Percentiles rank a stretch among this genome's conserved stretches.
These are phyloP conservation scores for Coreius guichenoti DNA, from an alignment of 2,797 vertebrate genomes.

Conservation along the genomic window DNA sequence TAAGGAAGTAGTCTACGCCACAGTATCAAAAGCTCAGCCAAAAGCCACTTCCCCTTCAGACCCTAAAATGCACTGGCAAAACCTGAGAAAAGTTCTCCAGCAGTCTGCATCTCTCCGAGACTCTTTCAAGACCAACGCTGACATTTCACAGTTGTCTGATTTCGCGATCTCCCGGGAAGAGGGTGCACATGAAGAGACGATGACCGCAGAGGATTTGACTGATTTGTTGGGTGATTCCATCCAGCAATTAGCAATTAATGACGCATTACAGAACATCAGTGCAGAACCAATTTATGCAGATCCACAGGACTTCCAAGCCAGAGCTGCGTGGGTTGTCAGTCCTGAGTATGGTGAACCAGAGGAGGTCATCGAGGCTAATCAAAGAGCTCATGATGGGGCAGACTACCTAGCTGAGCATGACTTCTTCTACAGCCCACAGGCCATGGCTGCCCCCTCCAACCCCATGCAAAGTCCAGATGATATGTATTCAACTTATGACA, in stretches of 20 bases:
- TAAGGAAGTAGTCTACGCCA: constrained; percentile 54
- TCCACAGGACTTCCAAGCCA: constrained; percentile 27
- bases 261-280: background rate
- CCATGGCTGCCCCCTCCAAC: background rate
- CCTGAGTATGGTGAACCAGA: constrained; percentile 30
- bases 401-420: background rate
- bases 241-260: constrained; percentile 32
- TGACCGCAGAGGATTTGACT: background rate
- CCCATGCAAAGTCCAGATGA: constrained; percentile 9
- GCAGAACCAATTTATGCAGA: constrained; percentile 52
- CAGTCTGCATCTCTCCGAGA: background rate
- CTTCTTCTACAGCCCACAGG: background rate
- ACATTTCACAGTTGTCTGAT: background rate
- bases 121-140: background rate
- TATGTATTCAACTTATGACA: constrained; percentile 28
- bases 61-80: constrained; percentile 35
- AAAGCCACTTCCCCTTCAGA: constrained; percentile 16
- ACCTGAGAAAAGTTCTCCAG: constrained; percentile 12
- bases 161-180: background rate
- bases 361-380: constrained; percentile 26
- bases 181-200: background rate
- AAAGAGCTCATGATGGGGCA: constrained; percentile 5
- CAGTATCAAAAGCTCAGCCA: constrained; percentile 39
- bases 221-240: constrained; percentile 36
- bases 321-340: background rate